Evolutionary conservation across 2,888 invertebrate species (phyloP).

Genomic region (Lumbricus terrestris): DNA sequence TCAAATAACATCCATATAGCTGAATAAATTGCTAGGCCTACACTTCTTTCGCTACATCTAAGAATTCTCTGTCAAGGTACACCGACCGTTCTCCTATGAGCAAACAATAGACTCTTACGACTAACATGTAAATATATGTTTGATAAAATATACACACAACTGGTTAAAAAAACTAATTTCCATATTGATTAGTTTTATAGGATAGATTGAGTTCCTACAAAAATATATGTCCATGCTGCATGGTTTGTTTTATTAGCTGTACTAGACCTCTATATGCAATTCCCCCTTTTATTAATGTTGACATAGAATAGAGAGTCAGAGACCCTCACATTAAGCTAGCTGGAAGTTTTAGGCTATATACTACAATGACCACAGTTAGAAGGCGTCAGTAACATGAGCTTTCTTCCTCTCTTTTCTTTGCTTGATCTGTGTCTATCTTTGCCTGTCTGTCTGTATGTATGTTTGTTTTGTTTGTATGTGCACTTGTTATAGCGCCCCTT

Average conservation of each 20-base stretch:
- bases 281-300: neutral
- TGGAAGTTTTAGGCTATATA: neutral
- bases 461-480: too few relatives aligned
- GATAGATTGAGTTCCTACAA: neutral
- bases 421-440: too few relatives aligned
- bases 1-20: too few relatives aligned
- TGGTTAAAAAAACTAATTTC: neutral
- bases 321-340: too few relatives aligned
- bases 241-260: too few relatives aligned
- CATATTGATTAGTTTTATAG: neutral
- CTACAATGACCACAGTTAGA: neutral
- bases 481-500: too few relatives aligned
- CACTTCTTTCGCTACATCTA: neutral
- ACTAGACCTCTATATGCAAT: too few relatives aligned
- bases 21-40: too few relatives aligned
- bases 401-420: too few relatives aligned
- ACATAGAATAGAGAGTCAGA: neutral
- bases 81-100: neutral
- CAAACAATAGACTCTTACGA: neutral
- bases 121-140: neutral
- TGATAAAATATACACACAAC: neutral
- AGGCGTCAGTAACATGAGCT: neutral
- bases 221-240: neutral
- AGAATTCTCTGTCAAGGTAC: neutral
- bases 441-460: too few relatives aligned